Evolutionary conservation across 2,888 invertebrate species (phyloP).

Genomic region (Chymomyza procnemis): DNA sequence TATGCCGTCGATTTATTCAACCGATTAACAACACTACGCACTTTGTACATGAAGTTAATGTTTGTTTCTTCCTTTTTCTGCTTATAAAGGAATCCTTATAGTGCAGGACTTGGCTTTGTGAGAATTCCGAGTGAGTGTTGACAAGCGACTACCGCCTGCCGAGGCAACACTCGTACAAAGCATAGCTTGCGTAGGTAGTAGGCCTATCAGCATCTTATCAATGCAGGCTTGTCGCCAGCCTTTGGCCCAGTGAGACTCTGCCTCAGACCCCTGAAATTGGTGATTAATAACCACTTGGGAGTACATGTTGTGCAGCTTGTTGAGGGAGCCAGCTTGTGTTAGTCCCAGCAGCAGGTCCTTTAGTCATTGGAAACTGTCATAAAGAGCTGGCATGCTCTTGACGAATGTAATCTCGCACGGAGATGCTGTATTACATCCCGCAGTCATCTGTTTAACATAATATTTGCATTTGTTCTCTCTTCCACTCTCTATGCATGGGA

Average conservation of each 20-base stretch:
- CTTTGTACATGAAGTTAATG: too few species aligned
- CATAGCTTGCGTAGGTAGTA: not conserved
- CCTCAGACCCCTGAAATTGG: too few species aligned
- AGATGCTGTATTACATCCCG: not conserved
- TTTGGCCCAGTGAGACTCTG: not conserved
- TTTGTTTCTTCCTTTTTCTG: too few species aligned
- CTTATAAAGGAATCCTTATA: too few species aligned
- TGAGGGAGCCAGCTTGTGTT: not conserved
- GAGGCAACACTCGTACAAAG: not conserved
- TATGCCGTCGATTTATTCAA: not conserved
- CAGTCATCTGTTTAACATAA: conserved; percentile 4
- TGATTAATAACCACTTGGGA: not conserved
- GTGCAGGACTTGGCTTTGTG: not conserved
- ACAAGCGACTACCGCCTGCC: not conserved
- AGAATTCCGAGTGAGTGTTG: not conserved
- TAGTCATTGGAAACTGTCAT: not conserved
- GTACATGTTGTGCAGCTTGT: not conserved
- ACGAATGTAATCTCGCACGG: not conserved
- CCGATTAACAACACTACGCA: not conserved
- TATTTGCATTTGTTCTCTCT: conserved; percentile 11
- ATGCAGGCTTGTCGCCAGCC: not conserved
- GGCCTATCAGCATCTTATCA: not conserved
- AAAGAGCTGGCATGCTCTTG: not conserved
- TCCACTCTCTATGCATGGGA: too few species aligned
- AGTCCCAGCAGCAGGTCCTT: not conserved